Evolutionary conservation across 2,113 vertebrate genomes (phyloP).

Genomic region (human (Homo sapiens)): DNA sequence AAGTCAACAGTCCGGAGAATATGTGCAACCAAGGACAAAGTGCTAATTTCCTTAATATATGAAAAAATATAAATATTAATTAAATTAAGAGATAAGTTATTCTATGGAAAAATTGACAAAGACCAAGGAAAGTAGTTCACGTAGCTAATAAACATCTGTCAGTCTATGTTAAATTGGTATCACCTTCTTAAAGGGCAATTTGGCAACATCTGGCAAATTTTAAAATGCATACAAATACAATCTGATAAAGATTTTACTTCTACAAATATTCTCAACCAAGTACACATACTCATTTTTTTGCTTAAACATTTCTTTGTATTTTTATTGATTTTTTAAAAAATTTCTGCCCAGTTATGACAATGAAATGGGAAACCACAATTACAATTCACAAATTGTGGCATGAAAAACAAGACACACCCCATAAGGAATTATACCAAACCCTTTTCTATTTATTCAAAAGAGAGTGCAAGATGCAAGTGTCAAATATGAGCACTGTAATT

Average conservation of each 20-base stretch:
- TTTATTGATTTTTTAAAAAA: constrained; percentile 63
- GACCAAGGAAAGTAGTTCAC: background rate
- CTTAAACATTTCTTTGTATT: constrained; percentile 57
- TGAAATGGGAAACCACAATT: constrained; percentile 73
- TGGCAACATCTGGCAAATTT: background rate
- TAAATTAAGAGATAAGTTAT: background rate
- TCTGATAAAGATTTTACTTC: background rate
- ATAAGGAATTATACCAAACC: constrained; percentile 66
- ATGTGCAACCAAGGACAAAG: background rate
- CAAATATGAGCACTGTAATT: constrained; percentile 26
- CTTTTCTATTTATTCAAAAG: constrained; percentile 71
- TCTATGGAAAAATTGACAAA: background rate
- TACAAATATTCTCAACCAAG: background rate
- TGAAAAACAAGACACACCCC: constrained; percentile 51
- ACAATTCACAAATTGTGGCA: constrained; percentile 78
- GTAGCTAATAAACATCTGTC: background rate
- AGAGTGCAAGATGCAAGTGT: background rate
- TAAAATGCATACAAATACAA: background rate
- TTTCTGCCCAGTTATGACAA: constrained; percentile 69
- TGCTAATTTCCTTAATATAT: background rate
- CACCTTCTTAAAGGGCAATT: background rate
- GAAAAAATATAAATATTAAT: background rate
- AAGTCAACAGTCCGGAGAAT: background rate
- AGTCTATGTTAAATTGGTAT: background rate
- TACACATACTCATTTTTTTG: background rate